Evolutionary conservation across 2,113 vertebrate genomes (phyloP).

Genomic region (Pandion haliaetus): DNA sequence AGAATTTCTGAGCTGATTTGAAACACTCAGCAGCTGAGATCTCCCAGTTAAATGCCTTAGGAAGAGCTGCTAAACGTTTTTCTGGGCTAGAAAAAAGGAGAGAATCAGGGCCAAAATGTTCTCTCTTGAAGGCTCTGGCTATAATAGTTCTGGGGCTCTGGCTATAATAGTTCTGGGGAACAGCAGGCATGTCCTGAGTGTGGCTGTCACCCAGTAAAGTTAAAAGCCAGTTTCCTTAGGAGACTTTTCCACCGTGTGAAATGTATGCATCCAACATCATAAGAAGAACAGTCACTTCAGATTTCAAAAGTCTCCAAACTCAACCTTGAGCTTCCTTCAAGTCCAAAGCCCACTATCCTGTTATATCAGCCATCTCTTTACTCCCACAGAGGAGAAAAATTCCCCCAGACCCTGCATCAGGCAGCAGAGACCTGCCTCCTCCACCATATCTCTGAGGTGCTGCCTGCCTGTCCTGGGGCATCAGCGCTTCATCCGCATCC

Average conservation of each 20-base stretch:
- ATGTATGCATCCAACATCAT: not conserved
- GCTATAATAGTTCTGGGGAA: not conserved
- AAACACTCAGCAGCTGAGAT: not conserved
- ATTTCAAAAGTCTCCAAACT: not conserved
- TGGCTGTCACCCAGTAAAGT: not conserved
- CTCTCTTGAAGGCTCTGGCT: not conserved
- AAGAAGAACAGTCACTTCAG: not conserved
- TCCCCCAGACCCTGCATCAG: no score
- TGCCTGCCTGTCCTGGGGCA: not conserved
- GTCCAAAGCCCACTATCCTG: not conserved
- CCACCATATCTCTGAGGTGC: fast-evolving
- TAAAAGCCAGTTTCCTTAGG: not conserved
- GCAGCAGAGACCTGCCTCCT: not conserved
- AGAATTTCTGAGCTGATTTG: not conserved
- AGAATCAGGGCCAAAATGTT: not conserved
- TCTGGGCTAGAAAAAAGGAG: not conserved
- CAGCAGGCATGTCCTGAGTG: fast-evolving
- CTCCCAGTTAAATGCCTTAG: not conserved
- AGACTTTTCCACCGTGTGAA: not conserved
- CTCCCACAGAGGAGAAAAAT: not conserved
- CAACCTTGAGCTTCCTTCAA: not conserved
- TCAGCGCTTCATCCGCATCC: not conserved
- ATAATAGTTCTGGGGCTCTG: not conserved
- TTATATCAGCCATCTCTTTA: fast-evolving
- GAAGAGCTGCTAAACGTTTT: not conserved